These are phyloP conservation scores for Drosophila pruinosa DNA, from an alignment of 1,140 invertebrate genomes.

Conservation along the genomic window DNA sequence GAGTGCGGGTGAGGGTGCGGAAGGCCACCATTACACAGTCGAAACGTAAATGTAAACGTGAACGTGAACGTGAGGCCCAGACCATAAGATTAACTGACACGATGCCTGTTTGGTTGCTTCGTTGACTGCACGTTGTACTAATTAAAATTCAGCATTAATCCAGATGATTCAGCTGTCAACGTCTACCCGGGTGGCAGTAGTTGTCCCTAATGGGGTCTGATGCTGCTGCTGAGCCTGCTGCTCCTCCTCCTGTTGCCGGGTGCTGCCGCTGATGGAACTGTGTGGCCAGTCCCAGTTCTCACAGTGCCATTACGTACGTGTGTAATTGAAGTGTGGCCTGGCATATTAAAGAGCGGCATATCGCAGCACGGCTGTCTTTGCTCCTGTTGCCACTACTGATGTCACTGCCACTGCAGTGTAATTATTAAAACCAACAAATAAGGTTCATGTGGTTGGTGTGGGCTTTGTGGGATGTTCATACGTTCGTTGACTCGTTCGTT, in stretches of 20 bases:
- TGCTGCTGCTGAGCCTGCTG: constrained; percentile 7
- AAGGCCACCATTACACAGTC: not conserved
- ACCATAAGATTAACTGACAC: constrained; percentile 63
- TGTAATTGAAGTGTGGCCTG: constrained; percentile 76
- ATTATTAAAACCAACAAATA: constrained; percentile 82
- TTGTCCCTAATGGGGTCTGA: constrained; percentile 32
- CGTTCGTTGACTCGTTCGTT: constrained; percentile 6
- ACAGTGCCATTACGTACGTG: constrained; percentile 47
- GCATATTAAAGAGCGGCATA: constrained; percentile 71
- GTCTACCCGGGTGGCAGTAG: constrained; percentile 13
- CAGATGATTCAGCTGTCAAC: constrained; percentile 80
- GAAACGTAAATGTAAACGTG: constrained; percentile 25
- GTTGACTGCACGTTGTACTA: constrained; percentile 60
- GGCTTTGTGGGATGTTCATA: constrained; percentile 17
- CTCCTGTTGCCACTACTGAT: not conserved
- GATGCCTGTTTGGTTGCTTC: constrained; percentile 10
- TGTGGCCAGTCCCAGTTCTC: constrained; percentile 17
- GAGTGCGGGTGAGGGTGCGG: not conserved
- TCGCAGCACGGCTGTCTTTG: constrained; percentile 26
- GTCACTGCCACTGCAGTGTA: constrained; percentile 51
- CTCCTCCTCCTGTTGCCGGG: not conserved
- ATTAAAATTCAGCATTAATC: constrained; percentile 82
- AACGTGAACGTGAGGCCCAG: constrained; percentile 20
- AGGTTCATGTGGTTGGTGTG: constrained; percentile 62
- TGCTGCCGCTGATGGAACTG: not conserved